Percentiles rank a stretch among this genome's conserved stretches.
Evolutionary conservation across 2,888 invertebrate genomes (phyloP).

Genomic region (Leptogaster cylindrica): DNA sequence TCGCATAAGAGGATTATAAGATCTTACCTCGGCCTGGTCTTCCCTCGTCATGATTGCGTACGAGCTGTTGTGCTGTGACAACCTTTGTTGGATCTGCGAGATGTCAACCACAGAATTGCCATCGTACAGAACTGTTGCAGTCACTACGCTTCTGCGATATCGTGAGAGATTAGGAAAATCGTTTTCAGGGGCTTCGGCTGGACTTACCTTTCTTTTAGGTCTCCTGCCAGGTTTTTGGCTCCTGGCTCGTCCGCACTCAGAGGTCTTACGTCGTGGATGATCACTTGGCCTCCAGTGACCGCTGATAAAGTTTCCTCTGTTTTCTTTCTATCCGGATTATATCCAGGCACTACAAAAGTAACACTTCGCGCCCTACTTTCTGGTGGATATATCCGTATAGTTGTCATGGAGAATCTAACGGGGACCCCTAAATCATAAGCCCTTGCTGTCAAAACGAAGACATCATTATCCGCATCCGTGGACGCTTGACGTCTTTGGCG

Average conservation of each 20-base stretch:
- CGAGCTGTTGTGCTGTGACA: constrained; percentile 62
- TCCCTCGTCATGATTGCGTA: constrained; percentile 58
- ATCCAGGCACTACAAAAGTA: constrained; percentile 81
- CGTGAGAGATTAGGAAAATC: neutral
- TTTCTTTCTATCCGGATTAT: constrained; percentile 74
- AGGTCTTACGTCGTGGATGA: constrained; percentile 76
- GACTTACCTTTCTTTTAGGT: constrained; percentile 67
- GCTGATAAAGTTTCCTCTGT: constrained; percentile 78
- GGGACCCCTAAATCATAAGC: constrained; percentile 88
- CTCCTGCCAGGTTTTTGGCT: constrained; percentile 65
- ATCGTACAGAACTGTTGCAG: constrained; percentile 73
- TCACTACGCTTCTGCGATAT: constrained; percentile 70
- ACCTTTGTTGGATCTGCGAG: constrained; percentile 72
- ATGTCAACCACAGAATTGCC: constrained; percentile 74
- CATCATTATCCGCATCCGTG: constrained; percentile 52
- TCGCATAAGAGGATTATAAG: constrained; percentile 40
- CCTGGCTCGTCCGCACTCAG: constrained; percentile 67
- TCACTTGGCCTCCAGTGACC: constrained; percentile 80
- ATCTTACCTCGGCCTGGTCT: constrained; percentile 56
- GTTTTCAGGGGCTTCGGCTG: neutral
- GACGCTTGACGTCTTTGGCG: constrained; percentile 55
- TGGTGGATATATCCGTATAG: constrained; percentile 78
- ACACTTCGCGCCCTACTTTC: constrained; percentile 78
- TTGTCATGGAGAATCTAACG: constrained; percentile 73
- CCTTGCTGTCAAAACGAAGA: constrained; percentile 72